phyloP scores from a whole-genome alignment of 2,113 vertebrate species.

The Gracilinanus agilis region DNA sequence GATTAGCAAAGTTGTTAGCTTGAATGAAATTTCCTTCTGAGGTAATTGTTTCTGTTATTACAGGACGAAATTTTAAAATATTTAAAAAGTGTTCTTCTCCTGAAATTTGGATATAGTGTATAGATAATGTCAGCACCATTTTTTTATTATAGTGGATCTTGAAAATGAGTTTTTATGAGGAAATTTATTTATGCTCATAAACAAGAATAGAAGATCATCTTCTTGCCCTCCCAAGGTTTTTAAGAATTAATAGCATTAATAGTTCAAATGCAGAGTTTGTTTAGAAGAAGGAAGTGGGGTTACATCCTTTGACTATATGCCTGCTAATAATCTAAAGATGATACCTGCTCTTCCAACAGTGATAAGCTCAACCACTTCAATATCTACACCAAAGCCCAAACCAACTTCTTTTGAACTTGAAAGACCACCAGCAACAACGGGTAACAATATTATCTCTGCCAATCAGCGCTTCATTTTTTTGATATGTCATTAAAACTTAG shows the following conservation, averaged over 20 bases:
- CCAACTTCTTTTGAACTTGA: neutral
- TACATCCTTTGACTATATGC: constrained; percentile 49
- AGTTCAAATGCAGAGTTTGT: constrained; percentile 16
- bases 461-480: constrained; percentile 31
- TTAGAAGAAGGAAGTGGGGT: constrained; percentile 30
- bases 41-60: constrained; percentile 48
- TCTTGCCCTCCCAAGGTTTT: constrained; percentile 22
- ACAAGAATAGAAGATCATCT: neutral
- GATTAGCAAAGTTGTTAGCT: constrained; percentile 9
- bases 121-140: neutral
- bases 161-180: constrained; percentile 10
- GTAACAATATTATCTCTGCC: constrained; percentile 3
- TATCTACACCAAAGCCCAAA: neutral
- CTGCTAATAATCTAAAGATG: constrained; percentile 15
- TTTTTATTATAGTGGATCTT: constrained; percentile 27
- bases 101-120: constrained; percentile 7
- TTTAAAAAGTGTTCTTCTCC: neutral
- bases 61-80: constrained; percentile 42
- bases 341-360: neutral
- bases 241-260: neutral
- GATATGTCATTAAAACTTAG: constrained; percentile 13
- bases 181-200: constrained; percentile 32
- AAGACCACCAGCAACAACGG: neutral
- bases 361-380: neutral
- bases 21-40: constrained; percentile 46